Evolutionary conservation across 2,888 invertebrate genomes (phyloP).

Genomic region (Anarsia innoxiella): DNA sequence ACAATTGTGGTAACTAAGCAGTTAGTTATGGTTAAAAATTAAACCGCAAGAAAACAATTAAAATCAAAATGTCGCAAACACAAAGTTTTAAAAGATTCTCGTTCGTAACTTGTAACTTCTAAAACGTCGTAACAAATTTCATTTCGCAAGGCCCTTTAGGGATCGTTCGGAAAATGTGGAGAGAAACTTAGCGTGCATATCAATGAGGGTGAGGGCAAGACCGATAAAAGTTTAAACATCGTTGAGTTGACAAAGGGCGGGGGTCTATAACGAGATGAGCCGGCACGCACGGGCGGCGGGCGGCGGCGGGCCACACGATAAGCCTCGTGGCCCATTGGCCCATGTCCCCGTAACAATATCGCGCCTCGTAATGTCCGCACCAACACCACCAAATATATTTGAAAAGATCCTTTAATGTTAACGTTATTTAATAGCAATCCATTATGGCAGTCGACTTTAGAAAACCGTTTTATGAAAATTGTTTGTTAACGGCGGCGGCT

Average conservation of each 20-base stretch:
- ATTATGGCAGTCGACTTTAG: too few relatives aligned
- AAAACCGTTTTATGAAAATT: too few relatives aligned
- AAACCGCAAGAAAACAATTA: not conserved
- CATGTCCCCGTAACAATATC: slow-evolving; percentile 26
- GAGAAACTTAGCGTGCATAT: slow-evolving; percentile 1
- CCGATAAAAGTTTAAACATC: not conserved
- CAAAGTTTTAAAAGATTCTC: not conserved
- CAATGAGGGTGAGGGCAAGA: slow-evolving; percentile 3
- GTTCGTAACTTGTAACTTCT: not conserved
- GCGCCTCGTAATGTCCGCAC: slow-evolving; percentile 29
- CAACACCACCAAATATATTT: not conserved
- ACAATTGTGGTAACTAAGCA: too few relatives aligned
- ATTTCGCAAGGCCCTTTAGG: too few relatives aligned
- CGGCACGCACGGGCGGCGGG: slow-evolving; percentile 53
- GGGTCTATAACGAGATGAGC: slow-evolving; percentile 53
- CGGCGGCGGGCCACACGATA: slow-evolving; percentile 23
- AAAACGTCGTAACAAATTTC: too few relatives aligned
- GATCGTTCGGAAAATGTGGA: not conserved
- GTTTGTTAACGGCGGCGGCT: too few relatives aligned
- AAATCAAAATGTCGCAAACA: not conserved
- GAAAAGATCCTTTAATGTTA: too few relatives aligned
- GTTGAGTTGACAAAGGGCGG: slow-evolving; percentile 2
- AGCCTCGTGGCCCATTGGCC: slow-evolving; percentile 22
- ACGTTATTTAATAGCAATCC: too few relatives aligned
- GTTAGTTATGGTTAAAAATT: too few relatives aligned